phyloP scores from a whole-genome alignment of 2,888 invertebrate genomes.

The Pollenia griseotomentosa region DNA sequence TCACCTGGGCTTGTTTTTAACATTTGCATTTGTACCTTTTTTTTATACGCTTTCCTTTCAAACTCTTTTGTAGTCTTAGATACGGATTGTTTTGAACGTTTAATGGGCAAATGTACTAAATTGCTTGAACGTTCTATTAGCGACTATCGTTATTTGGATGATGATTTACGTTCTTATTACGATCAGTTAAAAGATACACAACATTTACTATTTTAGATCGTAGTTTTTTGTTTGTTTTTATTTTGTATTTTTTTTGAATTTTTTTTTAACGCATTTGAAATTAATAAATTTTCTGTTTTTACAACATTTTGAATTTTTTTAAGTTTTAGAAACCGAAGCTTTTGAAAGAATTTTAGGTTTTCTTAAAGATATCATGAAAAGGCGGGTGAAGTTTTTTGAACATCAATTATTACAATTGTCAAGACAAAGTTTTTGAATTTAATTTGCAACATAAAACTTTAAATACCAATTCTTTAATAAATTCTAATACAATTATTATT shows the following conservation, averaged over 20 bases:
- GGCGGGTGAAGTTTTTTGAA: constrained; percentile 97
- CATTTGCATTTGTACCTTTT: constrained; percentile 16
- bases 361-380: constrained; percentile 98
- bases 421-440: constrained; percentile 73
- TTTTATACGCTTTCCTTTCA: constrained; percentile 37
- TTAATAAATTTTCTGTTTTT: constrained; percentile 47
- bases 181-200: constrained; percentile 75
- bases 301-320: constrained; percentile 32
- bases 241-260: not conserved
- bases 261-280: constrained; percentile 33
- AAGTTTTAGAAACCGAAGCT: constrained; percentile 97
- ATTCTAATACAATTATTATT: not conserved
- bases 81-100: constrained; percentile 83
- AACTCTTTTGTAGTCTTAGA: constrained; percentile 80
- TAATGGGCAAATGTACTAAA: constrained; percentile 82
- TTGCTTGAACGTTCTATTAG: constrained; percentile 82
- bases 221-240: constrained; percentile 20
- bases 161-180: constrained; percentile 82
- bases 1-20: constrained; percentile 20
- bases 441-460: not conserved
- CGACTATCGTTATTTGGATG: constrained; percentile 83
- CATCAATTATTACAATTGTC: constrained; percentile 80
- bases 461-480: constrained; percentile 29
- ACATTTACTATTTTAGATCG: constrained; percentile 54
- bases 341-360: constrained; percentile 98